Conservation (phyloP, 2,888 invertebrate species). For the Pollenia labialis region DNA sequence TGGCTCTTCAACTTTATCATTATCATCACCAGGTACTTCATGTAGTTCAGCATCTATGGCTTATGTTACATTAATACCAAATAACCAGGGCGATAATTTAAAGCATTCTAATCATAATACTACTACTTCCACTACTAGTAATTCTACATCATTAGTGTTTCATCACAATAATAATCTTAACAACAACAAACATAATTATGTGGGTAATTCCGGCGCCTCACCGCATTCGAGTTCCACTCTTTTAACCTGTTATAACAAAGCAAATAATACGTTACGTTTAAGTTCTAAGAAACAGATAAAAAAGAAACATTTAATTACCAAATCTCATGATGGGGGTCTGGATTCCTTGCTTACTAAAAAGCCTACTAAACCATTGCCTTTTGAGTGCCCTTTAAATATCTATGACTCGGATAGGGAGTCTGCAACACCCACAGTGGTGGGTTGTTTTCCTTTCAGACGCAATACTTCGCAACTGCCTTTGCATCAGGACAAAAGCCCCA, state of each 20-base stretch:
- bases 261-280: constrained; percentile 60
- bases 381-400: constrained; percentile 71
- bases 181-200: constrained; percentile 33
- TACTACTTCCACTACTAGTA: constrained; percentile 46
- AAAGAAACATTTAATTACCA: constrained; percentile 75
- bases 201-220: constrained; percentile 23
- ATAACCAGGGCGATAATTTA: constrained; percentile 70
- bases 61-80: constrained; percentile 71
- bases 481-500: constrained; percentile 67
- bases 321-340: constrained; percentile 82
- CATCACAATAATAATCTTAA: constrained; percentile 50
- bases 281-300: constrained; percentile 63
- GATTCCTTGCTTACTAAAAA: constrained; percentile 75
- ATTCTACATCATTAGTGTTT: constrained; percentile 60
- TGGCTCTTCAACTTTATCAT: constrained; percentile 59
- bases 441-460: constrained; percentile 81
- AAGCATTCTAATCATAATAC: constrained; percentile 65
- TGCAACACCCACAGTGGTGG: constrained; percentile 77
- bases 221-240: constrained; percentile 40
- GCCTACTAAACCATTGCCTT: constrained; percentile 65
- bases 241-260: constrained; percentile 57
- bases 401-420: constrained; percentile 79
- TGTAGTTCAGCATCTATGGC: constrained; percentile 67
- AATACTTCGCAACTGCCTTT: constrained; percentile 64
- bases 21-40: constrained; percentile 65